Conservation (phyloP, 1,140 invertebrate genomes). For the Eufriesea mexicana region DNA sequence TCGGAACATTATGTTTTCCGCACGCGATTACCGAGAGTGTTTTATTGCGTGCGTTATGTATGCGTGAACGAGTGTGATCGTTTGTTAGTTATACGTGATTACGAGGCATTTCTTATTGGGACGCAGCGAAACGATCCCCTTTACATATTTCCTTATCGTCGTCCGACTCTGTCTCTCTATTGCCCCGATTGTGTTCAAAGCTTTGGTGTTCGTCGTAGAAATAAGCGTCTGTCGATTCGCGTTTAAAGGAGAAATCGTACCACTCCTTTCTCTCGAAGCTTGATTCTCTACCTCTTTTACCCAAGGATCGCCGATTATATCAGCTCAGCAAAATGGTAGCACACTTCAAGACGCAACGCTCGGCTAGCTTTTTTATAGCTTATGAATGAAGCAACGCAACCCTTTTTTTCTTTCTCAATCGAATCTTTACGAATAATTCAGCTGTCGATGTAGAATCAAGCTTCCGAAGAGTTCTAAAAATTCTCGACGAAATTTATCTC, state of each 20-base stretch:
- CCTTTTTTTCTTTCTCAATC: neutral
- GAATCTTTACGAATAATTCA: neutral
- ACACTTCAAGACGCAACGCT: neutral
- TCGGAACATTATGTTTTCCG: conserved; percentile 9
- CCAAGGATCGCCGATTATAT: neutral
- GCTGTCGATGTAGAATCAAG: conserved; percentile 46
- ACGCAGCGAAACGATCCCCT: conserved; percentile 21
- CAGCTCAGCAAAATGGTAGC: neutral
- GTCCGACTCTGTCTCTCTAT: conserved; percentile 65
- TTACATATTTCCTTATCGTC: conserved; percentile 39
- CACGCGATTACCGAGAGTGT: neutral
- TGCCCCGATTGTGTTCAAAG: conserved; percentile 79
- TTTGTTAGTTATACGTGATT: conserved; percentile 38
- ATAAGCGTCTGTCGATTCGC: conserved; percentile 45
- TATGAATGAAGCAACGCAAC: neutral
- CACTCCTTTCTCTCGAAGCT: conserved; percentile 34
- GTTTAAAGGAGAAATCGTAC: conserved; percentile 4
- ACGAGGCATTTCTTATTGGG: conserved; percentile 39
- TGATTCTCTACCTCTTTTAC: conserved; percentile 13
- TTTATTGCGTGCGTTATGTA: conserved; percentile 6
- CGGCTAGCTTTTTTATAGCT: conserved; percentile 12
- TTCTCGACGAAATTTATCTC: conserved; percentile 41
- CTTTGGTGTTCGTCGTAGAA: conserved; percentile 62
- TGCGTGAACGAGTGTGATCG: conserved; percentile 39
- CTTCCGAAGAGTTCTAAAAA: conserved; percentile 38